Conservation (phyloP, 1,140 invertebrate species). For the Cecropterus lyciades region DNA sequence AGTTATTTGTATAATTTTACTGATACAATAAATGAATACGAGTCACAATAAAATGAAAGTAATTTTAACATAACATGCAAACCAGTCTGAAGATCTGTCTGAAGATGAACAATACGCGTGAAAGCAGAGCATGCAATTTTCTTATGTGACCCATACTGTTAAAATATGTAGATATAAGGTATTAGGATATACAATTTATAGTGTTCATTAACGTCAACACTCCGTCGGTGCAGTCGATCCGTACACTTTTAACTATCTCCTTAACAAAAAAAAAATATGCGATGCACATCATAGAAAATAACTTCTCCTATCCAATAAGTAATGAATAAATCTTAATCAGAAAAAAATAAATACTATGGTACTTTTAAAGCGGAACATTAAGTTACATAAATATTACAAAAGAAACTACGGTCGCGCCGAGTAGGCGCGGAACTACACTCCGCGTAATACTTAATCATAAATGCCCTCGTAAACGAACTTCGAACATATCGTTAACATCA, state of each 20-base stretch:
- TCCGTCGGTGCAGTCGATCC: constrained; percentile 33
- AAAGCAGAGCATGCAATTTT: constrained; percentile 12
- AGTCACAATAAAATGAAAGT: too few species aligned
- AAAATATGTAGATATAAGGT: constrained; percentile 38
- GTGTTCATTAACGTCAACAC: constrained; percentile 35
- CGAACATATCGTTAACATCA: constrained; percentile 72
- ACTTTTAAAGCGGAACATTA: constrained; percentile 76
- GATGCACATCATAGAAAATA: constrained; percentile 57
- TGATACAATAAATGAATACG: constrained; percentile 4
- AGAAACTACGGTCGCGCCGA: constrained; percentile 42
- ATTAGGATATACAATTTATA: constrained; percentile 22
- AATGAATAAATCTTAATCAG: constrained; percentile 64
- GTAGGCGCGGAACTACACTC: constrained; percentile 26
- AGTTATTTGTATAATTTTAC: constrained; percentile 8
- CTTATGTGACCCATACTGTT: neutral
- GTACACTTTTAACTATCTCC: constrained; percentile 34
- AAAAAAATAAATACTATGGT: constrained; percentile 77
- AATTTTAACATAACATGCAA: too few species aligned
- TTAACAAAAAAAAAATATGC: constrained; percentile 56
- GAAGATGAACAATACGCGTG: too few species aligned
- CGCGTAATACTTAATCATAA: constrained; percentile 53
- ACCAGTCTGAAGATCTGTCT: too few species aligned
- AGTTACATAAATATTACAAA: constrained; percentile 67
- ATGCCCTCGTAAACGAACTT: constrained; percentile 54
- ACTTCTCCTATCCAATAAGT: constrained; percentile 54